A percentile compares a stretch with the other conserved stretches of the same genome.
These are phyloP conservation scores for Chymomyza costata DNA, from an alignment of 1,140 invertebrate genomes.

Conservation along the genomic window DNA sequence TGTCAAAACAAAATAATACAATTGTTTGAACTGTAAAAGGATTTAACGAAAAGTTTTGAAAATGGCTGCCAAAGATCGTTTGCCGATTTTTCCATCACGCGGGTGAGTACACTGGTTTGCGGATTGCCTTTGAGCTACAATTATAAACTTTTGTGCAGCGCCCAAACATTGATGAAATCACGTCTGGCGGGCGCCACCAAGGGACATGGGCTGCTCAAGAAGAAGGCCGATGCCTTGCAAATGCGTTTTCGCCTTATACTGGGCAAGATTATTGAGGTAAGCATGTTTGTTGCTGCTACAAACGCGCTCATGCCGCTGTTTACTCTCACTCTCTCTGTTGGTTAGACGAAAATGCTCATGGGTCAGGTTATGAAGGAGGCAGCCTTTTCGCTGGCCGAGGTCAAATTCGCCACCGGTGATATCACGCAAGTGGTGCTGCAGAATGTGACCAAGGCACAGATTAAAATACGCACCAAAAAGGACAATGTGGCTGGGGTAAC, in stretches of 20 bases:
- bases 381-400: constrained; percentile 98
- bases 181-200: constrained; percentile 97
- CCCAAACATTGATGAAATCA: constrained; percentile 89
- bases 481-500: constrained; percentile 99
- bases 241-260: constrained; percentile 97
- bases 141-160: constrained; percentile 69
- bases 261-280: constrained; percentile 98
- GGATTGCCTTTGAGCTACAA: background rate
- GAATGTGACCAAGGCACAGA: constrained; percentile 98
- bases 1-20: constrained; percentile 3
- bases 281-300: background rate
- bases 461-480: constrained; percentile 98
- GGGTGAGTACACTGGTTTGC: constrained; percentile 94
- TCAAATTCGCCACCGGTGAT: constrained; percentile 98
- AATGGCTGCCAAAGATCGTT: constrained; percentile 95
- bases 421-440: constrained; percentile 99
- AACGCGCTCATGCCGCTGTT: constrained; percentile 1
- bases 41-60: constrained; percentile 11
- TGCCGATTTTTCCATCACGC: constrained; percentile 97
- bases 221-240: constrained; percentile 99
- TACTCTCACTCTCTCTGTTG: constrained; percentile 80
- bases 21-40: constrained; percentile 4
- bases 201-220: constrained; percentile 98
- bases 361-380: constrained; percentile 99
- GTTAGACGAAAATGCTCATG: constrained; percentile 95